Evolutionary conservation across 2,797 vertebrate species (phyloP).

Genomic region (Zalophus californianus): DNA sequence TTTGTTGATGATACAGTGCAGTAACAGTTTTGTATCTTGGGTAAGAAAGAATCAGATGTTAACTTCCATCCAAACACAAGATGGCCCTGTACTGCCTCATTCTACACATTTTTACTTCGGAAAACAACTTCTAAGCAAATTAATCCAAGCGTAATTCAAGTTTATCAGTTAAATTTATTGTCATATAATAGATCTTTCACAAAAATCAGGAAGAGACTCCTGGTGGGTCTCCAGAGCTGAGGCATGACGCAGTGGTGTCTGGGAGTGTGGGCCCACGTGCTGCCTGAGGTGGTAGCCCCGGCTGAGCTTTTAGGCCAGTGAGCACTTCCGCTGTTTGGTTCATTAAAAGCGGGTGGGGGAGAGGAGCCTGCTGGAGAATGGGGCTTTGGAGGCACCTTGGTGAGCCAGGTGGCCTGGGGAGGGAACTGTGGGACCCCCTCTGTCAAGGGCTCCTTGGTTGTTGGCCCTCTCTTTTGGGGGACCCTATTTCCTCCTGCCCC

Average conservation of each 20-base stretch:
- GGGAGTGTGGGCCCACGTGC: not conserved
- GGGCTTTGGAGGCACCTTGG: not conserved
- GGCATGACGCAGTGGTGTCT: not conserved
- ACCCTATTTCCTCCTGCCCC: not conserved
- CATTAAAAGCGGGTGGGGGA: accelerated
- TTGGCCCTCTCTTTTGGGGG: not conserved
- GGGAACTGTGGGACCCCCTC: no score
- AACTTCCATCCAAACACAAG: not conserved
- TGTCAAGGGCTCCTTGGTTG: not conserved
- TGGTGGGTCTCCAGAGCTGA: constrained; percentile 58
- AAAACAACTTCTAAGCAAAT: constrained; percentile 33
- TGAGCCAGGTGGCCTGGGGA: not conserved
- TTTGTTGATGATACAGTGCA: not conserved
- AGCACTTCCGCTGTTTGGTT: not conserved
- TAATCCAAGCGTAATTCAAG: not conserved
- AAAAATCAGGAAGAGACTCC: constrained; percentile 76
- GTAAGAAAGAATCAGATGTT: not conserved
- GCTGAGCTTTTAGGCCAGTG: not conserved
- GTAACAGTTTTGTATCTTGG: not conserved
- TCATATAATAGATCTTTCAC: constrained; percentile 67
- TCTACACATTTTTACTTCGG: not conserved
- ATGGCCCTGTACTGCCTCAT: not conserved
- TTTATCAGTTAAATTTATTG: constrained; percentile 66
- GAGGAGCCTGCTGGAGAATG: accelerated
- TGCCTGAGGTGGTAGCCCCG: not conserved